Base-by-base conservation (phyloP, 2,113 vertebrate genomes). In the Corapipo altera region DNA sequence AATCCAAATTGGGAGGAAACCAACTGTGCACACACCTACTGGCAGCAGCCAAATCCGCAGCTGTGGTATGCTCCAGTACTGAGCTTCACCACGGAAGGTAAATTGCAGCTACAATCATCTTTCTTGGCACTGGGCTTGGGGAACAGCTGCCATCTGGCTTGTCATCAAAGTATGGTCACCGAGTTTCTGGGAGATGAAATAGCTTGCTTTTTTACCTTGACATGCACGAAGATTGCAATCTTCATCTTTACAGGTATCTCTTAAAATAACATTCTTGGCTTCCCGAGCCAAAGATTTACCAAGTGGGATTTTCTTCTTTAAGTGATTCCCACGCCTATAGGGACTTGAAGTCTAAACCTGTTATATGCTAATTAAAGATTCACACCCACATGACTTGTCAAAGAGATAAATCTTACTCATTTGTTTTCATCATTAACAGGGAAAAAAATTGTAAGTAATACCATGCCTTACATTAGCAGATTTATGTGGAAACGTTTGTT, bases 41-140 rank as follows among this genome's bases (percentile, higher is more conserved):
- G 98, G 98, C 98, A 98, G 98, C 98, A 98, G 99, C 98, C 98
- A 99, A 98, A 98, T 98, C 97, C 97, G 96, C 99, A 99, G 99
- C 99, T 99, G 99, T 97, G 98, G 96, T 96, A 96, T 58, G 93
- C 95, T 96, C 95, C 95, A 75, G 93, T 93, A 92, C 6, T 80
- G 71, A 96, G 97, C 98, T 97, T 97, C 98, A 97, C 98, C 98
- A 96, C 9, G 97, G 98, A 98, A 98, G 98, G 98, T 98, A 98
- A 97, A 98, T 97, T 98, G 98, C 97, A 95, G 97, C 96, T 97
- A 96, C 97, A 97, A 98, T 98, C 98, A 97, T 95, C 97, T 92
- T 94, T 95, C 97, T 97, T 98, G 98, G 98, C 98, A 98, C 95
- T 0, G 0, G 95, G 93, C 88, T 96, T 79, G 71, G 96, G 94